Evolutionary conservation across 1,140 invertebrate species (phyloP), one percentile per base, ranked within the genome.

Genomic region (Ostrea edulis): DNA sequence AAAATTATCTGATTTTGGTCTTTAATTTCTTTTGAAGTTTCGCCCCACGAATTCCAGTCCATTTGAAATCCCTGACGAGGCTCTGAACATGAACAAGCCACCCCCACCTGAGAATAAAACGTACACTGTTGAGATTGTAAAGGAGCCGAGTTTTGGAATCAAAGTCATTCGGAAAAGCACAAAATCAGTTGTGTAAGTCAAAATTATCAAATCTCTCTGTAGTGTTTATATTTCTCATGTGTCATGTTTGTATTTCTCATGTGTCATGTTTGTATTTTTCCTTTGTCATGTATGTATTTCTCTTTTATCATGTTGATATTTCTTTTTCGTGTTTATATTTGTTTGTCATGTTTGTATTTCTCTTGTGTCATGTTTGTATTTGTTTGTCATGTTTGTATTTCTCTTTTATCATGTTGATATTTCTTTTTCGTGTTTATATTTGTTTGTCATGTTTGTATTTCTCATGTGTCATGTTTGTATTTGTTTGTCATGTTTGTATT

Each of bases 41-140:
- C n/a, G 52, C 55, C 12, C 55, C 25, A 20, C 82, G 17, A 8
- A 77, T 77, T 35, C 58, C 0, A 52, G 81, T n/a, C 81, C 87
- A 20, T 92, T 77, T 82, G 91, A 92, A 58, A 89, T 92, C 17
- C 91, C 91, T 12, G 83, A 88, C 2, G 88, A 90, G 68, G 91
- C 89, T 12, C 44, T 92, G 52, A 62, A 88, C 65, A 91, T 92
- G 8, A 29, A 88, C 35, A 65, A 52, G 35, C 90, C 89, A 11
- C 11, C 68, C 14, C 68, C 68, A 14, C 25, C 68, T 5, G 29
- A 44, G 14, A 8, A 81, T 7, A 88, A 58, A 62, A 17, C 17
- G 20, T 92, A 92, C 84, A 85, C 89, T 12, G 90, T 92, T 17
- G 87, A 85, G 0, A 85, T 90, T 62, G 77, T 87, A 14, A 83